phyloP scores from a whole-genome alignment of 2,797 vertebrate genomes.

The Poecilia gillii region DNA sequence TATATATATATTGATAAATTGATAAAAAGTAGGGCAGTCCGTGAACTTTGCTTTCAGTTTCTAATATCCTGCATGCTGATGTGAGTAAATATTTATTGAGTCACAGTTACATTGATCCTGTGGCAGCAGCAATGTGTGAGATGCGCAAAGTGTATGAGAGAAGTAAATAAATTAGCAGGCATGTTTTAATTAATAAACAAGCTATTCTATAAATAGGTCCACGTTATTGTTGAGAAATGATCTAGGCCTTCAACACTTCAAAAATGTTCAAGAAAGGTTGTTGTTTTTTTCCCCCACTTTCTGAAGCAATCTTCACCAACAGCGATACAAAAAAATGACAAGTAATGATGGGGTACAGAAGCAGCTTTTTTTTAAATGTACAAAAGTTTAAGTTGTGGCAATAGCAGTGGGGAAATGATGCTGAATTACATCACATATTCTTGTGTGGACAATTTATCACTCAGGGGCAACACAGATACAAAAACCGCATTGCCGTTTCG shows the following conservation, averaged over 20 bases:
- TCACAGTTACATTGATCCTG: not conserved
- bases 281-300: no score
- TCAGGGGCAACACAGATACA: not conserved
- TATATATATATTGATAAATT: no score
- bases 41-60: not conserved
- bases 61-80: not conserved
- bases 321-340: not conserved
- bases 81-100: not conserved
- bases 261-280: not conserved
- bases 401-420: not conserved
- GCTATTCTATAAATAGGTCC: not conserved
- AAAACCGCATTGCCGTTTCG: not conserved
- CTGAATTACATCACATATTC: not conserved
- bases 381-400: not conserved
- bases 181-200: not conserved
- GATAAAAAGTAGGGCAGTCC: not conserved
- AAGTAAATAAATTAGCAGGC: not conserved
- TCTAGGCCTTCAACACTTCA: not conserved
- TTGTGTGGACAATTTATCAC: not conserved
- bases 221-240: not conserved
- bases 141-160: not conserved
- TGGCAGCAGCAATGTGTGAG: not conserved
- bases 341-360: not conserved
- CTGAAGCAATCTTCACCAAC: not conserved
- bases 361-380: not conserved